phyloP scores from a whole-genome alignment of 2,113 vertebrate genomes.

The Seriola dumerili region DNA sequence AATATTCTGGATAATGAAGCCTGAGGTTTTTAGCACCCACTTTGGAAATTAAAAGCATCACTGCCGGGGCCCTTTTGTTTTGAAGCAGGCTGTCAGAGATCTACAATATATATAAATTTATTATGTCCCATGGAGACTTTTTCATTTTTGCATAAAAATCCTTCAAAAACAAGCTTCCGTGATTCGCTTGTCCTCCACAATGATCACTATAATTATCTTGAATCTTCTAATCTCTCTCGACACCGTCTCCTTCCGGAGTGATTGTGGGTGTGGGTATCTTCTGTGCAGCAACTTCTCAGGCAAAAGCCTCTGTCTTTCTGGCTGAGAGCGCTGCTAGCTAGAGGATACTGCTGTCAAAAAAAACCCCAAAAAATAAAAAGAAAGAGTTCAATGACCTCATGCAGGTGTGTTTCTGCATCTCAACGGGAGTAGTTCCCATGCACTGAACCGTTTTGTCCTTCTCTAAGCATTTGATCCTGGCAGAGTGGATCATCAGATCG shows the following conservation, averaged over 20 bases:
- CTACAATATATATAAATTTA: neutral
- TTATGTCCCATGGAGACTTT: neutral
- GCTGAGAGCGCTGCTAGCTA: conserved; percentile 3
- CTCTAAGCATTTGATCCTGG: conserved; percentile 30
- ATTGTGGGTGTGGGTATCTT: neutral
- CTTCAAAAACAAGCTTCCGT: conserved; percentile 11
- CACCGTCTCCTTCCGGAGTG: conserved; percentile 7
- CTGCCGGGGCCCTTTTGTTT: conserved; percentile 2
- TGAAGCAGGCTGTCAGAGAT: neutral
- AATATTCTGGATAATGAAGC: conserved; percentile 14
- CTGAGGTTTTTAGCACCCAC: neutral
- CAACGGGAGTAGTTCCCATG: conserved; percentile 12
- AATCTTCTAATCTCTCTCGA: neutral
- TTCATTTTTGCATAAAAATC: conserved; percentile 2
- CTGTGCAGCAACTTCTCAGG: conserved; percentile 11
- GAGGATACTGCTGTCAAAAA: conserved; percentile 35
- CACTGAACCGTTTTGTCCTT: conserved; percentile 35
- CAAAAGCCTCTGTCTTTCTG: conserved; percentile 14
- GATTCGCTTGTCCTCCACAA: neutral
- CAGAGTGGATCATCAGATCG: conserved; percentile 2
- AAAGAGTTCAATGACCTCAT: conserved; percentile 30
- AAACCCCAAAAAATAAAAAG: conserved; percentile 1
- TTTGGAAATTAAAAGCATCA: neutral
- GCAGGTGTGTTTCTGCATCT: conserved; percentile 58
- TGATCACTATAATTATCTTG: conserved; percentile 13